These are phyloP conservation scores for Scortum barcoo DNA, from an alignment of 2,113 vertebrate species.

Conservation along the genomic window DNA sequence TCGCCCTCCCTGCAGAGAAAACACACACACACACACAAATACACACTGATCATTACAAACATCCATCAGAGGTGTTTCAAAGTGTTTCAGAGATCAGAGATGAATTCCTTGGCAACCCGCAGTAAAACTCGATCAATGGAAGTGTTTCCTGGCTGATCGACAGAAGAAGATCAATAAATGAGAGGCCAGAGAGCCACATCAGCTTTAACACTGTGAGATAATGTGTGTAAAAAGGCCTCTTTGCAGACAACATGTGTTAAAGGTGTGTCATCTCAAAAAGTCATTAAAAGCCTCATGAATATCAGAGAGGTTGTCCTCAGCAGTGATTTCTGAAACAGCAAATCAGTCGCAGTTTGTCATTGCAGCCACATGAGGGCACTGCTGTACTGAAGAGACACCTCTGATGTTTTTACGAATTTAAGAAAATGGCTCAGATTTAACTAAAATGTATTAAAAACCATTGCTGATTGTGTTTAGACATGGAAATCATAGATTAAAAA, in stretches of 20 bases:
- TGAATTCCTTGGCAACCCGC: neutral
- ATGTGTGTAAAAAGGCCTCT: neutral
- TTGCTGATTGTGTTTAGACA: too few relatives aligned
- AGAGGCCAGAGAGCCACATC: neutral
- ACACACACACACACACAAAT: slow-evolving; percentile 33
- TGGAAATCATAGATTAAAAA: too few relatives aligned
- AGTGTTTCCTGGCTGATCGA: neutral
- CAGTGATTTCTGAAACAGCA: neutral
- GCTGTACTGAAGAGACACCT: neutral
- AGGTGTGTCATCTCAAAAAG: neutral
- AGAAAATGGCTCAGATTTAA: too few relatives aligned
- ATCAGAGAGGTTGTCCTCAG: too few relatives aligned
- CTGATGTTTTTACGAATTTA: too few relatives aligned
- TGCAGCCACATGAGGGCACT: neutral
- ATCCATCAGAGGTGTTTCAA: neutral
- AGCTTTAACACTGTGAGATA: neutral
- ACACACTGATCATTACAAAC: neutral
- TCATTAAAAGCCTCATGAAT: too few relatives aligned
- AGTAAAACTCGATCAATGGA: neutral
- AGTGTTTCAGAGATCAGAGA: neutral
- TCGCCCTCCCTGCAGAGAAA: slow-evolving; percentile 77
- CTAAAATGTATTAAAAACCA: too few relatives aligned
- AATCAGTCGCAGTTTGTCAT: neutral
- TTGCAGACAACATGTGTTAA: too few relatives aligned
- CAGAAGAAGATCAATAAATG: slow-evolving; percentile 27